These are phyloP conservation scores for Philonicus albiceps DNA, from an alignment of 2,888 invertebrate species.

Conservation along the genomic window DNA sequence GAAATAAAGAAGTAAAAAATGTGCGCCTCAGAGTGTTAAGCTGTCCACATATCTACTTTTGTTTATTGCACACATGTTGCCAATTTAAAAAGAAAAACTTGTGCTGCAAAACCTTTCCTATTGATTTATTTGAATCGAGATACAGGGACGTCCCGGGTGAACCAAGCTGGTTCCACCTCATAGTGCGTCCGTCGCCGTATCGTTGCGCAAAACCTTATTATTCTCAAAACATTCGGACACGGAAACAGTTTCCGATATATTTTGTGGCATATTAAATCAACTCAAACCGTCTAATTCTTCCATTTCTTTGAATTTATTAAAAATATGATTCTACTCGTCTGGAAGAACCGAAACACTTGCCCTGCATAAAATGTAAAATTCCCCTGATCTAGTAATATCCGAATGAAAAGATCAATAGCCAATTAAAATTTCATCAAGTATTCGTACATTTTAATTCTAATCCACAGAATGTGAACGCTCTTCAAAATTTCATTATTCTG, in stretches of 20 bases:
- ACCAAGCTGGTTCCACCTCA: neutral
- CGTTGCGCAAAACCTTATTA: neutral
- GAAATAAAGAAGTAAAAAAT: too few relatives aligned
- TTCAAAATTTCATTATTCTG: too few relatives aligned
- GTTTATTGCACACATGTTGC: too few relatives aligned
- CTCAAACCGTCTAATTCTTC: neutral
- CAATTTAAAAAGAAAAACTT: too few relatives aligned
- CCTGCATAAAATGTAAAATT: slow-evolving; percentile 24
- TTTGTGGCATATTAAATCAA: slow-evolving; percentile 22
- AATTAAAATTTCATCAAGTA: too few relatives aligned
- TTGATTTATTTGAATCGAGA: slow-evolving; percentile 13
- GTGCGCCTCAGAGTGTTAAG: too few relatives aligned
- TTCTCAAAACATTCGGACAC: neutral
- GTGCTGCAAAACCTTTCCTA: slow-evolving; percentile 26
- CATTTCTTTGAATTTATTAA: slow-evolving; percentile 34
- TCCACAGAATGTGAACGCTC: too few relatives aligned
- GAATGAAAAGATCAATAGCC: too few relatives aligned
- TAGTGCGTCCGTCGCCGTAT: neutral
- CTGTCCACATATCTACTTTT: too few relatives aligned
- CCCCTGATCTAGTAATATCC: neutral
- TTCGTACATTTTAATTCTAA: too few relatives aligned
- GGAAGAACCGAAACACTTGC: slow-evolving; percentile 23
- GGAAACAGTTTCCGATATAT: neutral
- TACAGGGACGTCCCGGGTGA: neutral
- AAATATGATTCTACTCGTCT: neutral